Conservation (phyloP, 2,113 vertebrate species). For the Felis catus region DNA sequence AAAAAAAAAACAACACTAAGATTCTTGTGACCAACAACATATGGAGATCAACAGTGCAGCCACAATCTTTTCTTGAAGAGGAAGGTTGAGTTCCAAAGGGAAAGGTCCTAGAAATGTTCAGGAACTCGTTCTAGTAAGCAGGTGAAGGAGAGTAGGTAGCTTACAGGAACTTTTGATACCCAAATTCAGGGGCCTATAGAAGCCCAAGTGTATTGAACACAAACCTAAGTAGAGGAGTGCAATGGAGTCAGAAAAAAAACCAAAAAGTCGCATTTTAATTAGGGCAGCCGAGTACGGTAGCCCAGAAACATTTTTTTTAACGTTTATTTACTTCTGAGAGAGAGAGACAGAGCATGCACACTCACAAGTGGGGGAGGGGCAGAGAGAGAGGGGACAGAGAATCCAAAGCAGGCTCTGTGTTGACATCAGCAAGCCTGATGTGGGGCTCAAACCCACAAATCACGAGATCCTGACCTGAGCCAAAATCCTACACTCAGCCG, state of each 20-base stretch:
- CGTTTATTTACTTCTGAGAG: too few relatives aligned
- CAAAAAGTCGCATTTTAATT: background rate
- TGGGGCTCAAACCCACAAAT: too few relatives aligned
- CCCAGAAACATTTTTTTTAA: background rate
- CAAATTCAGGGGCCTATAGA: background rate
- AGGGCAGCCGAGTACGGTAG: background rate
- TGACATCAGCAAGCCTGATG: too few relatives aligned
- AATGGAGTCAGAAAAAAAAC: conserved; percentile 5
- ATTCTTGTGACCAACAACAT: background rate
- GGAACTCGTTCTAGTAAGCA: background rate
- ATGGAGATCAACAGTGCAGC: background rate
- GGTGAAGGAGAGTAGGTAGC: background rate
- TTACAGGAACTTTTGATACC: background rate
- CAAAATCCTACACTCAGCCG: too few relatives aligned
- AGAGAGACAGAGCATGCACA: too few relatives aligned
- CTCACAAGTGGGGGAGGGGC: too few relatives aligned
- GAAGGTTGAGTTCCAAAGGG: background rate
- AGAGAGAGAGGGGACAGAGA: too few relatives aligned
- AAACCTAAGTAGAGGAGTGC: background rate
- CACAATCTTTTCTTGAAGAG: background rate
- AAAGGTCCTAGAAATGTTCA: background rate
- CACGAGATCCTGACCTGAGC: too few relatives aligned
- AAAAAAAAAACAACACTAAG: background rate
- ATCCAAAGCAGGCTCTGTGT: too few relatives aligned
- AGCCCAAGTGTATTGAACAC: background rate